Base-by-base conservation (phyloP, 1,140 invertebrate genomes). In the Heliconius nattereri region DNA sequence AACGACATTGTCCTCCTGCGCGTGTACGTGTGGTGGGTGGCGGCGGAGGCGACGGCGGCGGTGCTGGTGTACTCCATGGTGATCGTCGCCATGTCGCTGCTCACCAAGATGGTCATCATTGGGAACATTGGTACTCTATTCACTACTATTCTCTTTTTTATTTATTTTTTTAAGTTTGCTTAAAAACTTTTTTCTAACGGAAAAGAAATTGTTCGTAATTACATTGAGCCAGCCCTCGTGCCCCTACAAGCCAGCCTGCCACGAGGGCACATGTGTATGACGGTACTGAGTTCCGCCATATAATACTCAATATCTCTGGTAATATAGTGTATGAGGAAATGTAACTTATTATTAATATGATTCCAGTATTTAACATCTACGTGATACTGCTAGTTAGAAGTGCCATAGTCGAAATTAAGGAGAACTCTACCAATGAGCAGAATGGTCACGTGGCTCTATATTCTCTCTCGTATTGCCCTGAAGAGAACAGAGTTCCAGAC, bases 41-140 rank as follows among this genome's bases (percentile, higher is more conserved):
- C 86, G 32, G 86, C 79, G 3, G 79, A 86, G 0, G 72, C 90
- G 2, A 78, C 88, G 8, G 76, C 81, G 9, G 85, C 89, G 0
- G 40, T 89, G 1, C 78, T 91, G 37, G 75, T 90, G 11, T 91
- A 92, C 79, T 91, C 90, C 7, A 87, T 92, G 71, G 89, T 92
- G 1, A 83, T 91, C 9, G 83, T 83, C 0, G 85, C 80, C 19
- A 81, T 90, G 19, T 85, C 84, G 1, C 73, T 87, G 20, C 75
- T 88, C 3, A 84, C 87, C 9, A 83, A 85, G 54, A 76, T 88
- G 1, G 52, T 81, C 20, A 83, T 91, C 13, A 81, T 92, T 19
- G 54, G 82, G 1, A 86, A 85, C 57, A 83, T 87, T 45, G 37
- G 90, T 92, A 78, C 84, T 85, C 19, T 84, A 70, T 45, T 29